These are phyloP conservation scores for Trialeurodes vaporariorum DNA, from an alignment of 1,140 invertebrate species.

Conservation along the genomic window DNA sequence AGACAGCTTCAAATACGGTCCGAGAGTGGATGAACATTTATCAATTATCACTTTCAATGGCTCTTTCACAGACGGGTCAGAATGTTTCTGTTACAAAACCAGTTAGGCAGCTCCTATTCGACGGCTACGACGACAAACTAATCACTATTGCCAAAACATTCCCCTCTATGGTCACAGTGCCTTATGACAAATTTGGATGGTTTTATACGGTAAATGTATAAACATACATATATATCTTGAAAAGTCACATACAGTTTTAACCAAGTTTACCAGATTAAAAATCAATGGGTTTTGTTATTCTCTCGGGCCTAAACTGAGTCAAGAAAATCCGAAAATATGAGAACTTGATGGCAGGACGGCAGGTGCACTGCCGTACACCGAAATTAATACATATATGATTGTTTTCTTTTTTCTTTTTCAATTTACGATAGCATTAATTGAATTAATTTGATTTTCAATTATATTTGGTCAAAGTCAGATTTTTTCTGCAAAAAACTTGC, in stretches of 20 bases:
- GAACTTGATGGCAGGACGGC: too few relatives aligned
- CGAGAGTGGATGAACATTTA: background rate
- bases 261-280: too few relatives aligned
- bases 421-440: too few relatives aligned
- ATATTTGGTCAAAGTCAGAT: too few relatives aligned
- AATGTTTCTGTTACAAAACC: conserved; percentile 47
- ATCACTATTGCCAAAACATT: conserved; percentile 48
- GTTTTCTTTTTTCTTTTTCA: too few relatives aligned
- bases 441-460: too few relatives aligned
- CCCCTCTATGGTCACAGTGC: conserved; percentile 36
- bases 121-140: conserved; percentile 58
- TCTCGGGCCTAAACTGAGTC: too few relatives aligned
- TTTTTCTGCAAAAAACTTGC: too few relatives aligned
- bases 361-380: too few relatives aligned
- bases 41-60: conserved; percentile 40
- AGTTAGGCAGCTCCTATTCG: conserved; percentile 60
- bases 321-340: too few relatives aligned
- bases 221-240: conserved; percentile 4
- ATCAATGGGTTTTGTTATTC: too few relatives aligned
- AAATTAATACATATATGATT: too few relatives aligned
- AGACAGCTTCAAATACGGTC: background rate
- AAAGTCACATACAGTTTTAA: background rate
- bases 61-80: conserved; percentile 39
- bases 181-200: conserved; percentile 62
- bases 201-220: conserved; percentile 59